Base-by-base conservation (phyloP, 1,140 invertebrate species). In the Eciton burchellii region DNA sequence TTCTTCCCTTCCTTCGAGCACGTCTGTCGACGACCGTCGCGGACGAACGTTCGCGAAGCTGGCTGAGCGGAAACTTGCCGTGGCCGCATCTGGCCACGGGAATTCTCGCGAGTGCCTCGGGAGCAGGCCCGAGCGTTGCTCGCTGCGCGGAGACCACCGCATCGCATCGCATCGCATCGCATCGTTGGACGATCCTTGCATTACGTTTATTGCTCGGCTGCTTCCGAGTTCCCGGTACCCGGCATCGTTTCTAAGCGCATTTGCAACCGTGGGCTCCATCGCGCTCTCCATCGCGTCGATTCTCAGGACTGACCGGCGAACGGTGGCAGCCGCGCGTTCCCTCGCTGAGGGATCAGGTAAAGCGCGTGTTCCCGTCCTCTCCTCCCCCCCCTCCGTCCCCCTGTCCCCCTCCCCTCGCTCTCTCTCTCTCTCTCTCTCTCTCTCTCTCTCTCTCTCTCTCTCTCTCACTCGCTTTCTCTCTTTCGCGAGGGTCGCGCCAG, bases 171-270 rank as follows among this genome's bases (percentile, higher is more conserved):
- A 47, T 81, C 63, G 66, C 26, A 84, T 88, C 81, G 54, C 60
- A 77, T 86, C 65, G 62, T 82, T 76, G 81, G 77, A 72, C 84
- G 86, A 85, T 90, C 85, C 88, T 90, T 84, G 88, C 79, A 83
- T 87, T 87, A 81, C 60, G 89, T 90, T 90, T 90, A 90, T 89
- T 89, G 79, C 89, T 79, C 41, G 60, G 65, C 77, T 81, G 65
- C 63, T 63, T 16, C 62, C 74, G 57, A 70, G 83, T 89, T 89
- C 87, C 74, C 70, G 73, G 89, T 89, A 90, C 84, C 41, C 21
- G 12, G 73, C 82, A 47, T 72, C 76, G 81, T 89, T 84, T 87
- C 85, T 89, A 88, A 88, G 79, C 85, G 88, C 70, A 90, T 90
- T 90, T 85, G 87, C 89, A 87, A 88, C 79, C 68, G n/a, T n/a